phyloP scores from a whole-genome alignment of 2,888 invertebrate genomes.

The Phlogophora meticulosa region DNA sequence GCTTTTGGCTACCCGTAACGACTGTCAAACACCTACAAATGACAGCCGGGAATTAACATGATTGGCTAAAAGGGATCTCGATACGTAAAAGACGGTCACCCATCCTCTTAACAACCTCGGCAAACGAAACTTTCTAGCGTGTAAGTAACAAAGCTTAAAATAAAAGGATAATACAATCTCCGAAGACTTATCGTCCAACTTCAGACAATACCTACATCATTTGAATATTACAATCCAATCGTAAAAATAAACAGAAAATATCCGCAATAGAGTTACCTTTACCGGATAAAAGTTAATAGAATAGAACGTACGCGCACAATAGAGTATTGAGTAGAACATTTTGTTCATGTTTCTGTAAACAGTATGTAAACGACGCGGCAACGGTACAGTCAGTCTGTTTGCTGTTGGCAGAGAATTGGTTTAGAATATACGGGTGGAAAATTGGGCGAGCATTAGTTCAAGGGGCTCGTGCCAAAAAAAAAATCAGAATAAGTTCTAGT shows the following conservation, averaged over 20 bases:
- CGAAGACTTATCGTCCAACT: background rate
- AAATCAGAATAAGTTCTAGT: background rate
- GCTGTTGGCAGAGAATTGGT: conserved; percentile 79
- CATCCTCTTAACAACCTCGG: no score
- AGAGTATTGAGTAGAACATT: conserved; percentile 73
- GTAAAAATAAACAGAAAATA: conserved; percentile 18
- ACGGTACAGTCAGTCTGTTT: conserved; percentile 83
- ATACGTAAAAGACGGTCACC: no score
- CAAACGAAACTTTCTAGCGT: no score
- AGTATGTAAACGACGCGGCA: conserved; percentile 87
- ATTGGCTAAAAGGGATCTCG: no score
- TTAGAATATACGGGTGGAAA: conserved; percentile 63
- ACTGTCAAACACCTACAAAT: no score
- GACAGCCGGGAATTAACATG: no score
- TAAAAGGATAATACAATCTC: no score
- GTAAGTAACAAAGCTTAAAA: no score
- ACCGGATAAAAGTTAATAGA: conserved; percentile 56
- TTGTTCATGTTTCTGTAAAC: conserved; percentile 86
- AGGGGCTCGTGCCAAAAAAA: no score
- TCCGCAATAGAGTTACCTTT: conserved; percentile 35
- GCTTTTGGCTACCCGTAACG: no score
- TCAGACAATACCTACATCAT: background rate
- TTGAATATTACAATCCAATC: background rate
- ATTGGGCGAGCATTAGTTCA: conserved; percentile 42
- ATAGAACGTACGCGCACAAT: conserved; percentile 58